Evolutionary conservation across 1,140 invertebrate species (phyloP), one percentile per base, ranked within the genome.

Genomic region (Metopolophium dirhodum): DNA sequence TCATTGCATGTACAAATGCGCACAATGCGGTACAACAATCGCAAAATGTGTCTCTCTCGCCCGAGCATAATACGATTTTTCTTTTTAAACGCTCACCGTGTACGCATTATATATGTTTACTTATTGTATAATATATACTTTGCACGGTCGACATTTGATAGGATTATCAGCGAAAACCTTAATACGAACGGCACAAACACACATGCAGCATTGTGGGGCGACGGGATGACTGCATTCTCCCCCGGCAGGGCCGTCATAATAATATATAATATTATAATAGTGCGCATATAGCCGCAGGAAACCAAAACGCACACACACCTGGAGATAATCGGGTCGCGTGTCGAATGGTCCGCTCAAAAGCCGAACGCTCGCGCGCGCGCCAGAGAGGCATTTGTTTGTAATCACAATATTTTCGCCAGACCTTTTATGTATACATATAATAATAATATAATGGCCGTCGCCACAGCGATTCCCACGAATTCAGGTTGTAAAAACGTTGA

Each of bases 261-360:
- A 61, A 61, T 35, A 77, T 35, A 77, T 77, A 77, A 77, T 77
- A 20, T 77, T n/a, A n/a, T n/a, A 77, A n/a, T 35, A 35, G 61
- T n/a, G 61, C 57, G 57, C 11, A 57, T 57, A 61, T 30, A 30
- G 26, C 57, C 30, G 30, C 30, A 77, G 61, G 61, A 77, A n/a
- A 77, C 61, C 61, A 77, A 35, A 30, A 47, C 35, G 90, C 51
- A 37, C 41, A 47, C 77, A 54, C 91, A 92, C 91, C 91, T 92
- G 91, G 91, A 92, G 91, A 92, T 92, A 92, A 92, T 92, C 91
- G 47, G 91, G 91, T 83, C 91, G 91, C 91, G 91, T 92, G 91
- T 92, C 91, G 91, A 92, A 92, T 85, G 49, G 91, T 23, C 91
- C 47, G 49, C 87, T n/a, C 41, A 45, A 90, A 90, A 82, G 91